These are phyloP conservation scores for Zaprionus kolodkinae DNA, from an alignment of 1,140 invertebrate genomes.

Conservation along the genomic window DNA sequence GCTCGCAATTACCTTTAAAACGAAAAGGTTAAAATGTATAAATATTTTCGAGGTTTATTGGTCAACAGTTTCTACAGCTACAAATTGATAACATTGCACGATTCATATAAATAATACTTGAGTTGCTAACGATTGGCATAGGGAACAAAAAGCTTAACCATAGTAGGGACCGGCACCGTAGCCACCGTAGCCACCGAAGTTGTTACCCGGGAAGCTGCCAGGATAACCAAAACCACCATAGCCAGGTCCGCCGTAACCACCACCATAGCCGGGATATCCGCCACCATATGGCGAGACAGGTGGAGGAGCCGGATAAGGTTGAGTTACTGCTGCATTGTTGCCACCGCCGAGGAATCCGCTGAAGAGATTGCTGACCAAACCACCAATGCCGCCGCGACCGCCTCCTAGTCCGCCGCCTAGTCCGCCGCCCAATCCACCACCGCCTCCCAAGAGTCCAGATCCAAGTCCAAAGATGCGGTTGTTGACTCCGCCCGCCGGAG, in stretches of 20 bases:
- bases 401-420: constrained; percentile 31
- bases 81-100: constrained; percentile 30
- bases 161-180: constrained; percentile 40
- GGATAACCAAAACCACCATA: constrained; percentile 45
- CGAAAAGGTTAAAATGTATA: not conserved
- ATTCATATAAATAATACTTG: constrained; percentile 40
- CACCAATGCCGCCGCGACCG: constrained; percentile 52
- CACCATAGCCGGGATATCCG: constrained; percentile 28
- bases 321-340: constrained; percentile 25
- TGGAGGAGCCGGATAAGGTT: constrained; percentile 31
- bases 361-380: constrained; percentile 46
- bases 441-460: constrained; percentile 46
- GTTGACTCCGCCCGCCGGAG: constrained; percentile 36
- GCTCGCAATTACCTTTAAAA: not conserved
- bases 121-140: not conserved
- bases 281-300: constrained; percentile 35
- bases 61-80: constrained; percentile 36
- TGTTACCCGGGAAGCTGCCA: constrained; percentile 21
- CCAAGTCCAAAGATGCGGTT: constrained; percentile 63
- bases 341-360: constrained; percentile 59
- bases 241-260: constrained; percentile 34
- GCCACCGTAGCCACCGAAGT: constrained; percentile 39
- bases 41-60: constrained; percentile 22
- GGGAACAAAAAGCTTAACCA: constrained; percentile 10
- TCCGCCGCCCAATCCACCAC: constrained; percentile 16